phyloP scores from a whole-genome alignment of 1,140 invertebrate species.

The Calycopis cecrops region DNA sequence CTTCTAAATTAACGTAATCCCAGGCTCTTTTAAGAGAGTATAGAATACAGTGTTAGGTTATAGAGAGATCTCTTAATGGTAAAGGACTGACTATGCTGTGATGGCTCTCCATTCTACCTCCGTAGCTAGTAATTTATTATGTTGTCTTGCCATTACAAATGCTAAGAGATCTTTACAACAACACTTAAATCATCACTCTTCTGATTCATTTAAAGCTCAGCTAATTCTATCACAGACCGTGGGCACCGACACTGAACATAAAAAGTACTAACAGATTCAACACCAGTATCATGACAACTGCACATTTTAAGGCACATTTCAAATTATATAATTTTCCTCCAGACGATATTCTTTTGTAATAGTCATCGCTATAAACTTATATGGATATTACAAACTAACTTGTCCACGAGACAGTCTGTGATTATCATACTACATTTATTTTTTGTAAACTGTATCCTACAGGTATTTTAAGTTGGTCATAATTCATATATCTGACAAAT shows the following conservation, averaged over 20 bases:
- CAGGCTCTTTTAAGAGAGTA: too few relatives aligned
- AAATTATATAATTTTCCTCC: background rate
- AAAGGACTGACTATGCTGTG: too few relatives aligned
- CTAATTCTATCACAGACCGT: constrained; percentile 40
- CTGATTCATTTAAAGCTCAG: constrained; percentile 50
- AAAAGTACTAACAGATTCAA: constrained; percentile 18
- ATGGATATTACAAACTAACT: too few relatives aligned
- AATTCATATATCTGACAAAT: too few relatives aligned
- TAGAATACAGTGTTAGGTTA: too few relatives aligned
- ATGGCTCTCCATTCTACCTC: constrained; percentile 37
- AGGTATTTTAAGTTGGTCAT: too few relatives aligned
- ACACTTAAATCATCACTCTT: constrained; percentile 42
- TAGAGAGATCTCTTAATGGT: too few relatives aligned
- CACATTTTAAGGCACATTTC: background rate
- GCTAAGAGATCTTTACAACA: constrained; percentile 55
- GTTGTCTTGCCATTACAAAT: constrained; percentile 39
- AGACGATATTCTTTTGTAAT: background rate
- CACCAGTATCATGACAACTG: constrained; percentile 3
- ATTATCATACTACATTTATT: too few relatives aligned
- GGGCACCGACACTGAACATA: constrained; percentile 39
- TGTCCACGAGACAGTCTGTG: too few relatives aligned
- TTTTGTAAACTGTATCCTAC: too few relatives aligned
- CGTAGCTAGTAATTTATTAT: constrained; percentile 38
- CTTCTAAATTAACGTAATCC: too few relatives aligned
- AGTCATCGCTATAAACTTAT: too few relatives aligned